Base-by-base conservation (phyloP, 2,888 invertebrate genomes). In the Hylaea fasciaria region DNA sequence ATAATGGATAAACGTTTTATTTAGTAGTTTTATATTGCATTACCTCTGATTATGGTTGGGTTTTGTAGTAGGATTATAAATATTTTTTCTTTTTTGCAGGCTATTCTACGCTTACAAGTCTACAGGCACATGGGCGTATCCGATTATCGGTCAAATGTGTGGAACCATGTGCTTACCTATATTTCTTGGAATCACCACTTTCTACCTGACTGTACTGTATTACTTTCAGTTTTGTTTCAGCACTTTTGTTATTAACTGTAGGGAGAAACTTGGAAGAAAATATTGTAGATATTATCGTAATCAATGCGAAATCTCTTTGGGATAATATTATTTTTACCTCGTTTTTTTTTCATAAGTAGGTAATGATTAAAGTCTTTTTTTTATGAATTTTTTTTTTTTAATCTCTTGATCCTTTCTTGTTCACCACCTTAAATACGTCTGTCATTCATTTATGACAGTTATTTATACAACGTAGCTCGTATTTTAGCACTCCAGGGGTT, bases 41-140 rank as follows among this genome's bases (percentile, higher is more conserved):
- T n/a, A n/a, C n/a, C n/a, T n/a, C n/a, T n/a, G n/a, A n/a, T n/a
- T n/a, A n/a, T n/a, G n/a, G n/a, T n/a, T n/a, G n/a, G n/a, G n/a
- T n/a, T n/a, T n/a, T n/a, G n/a, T n/a, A n/a, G n/a, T n/a, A n/a
- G n/a, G n/a, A n/a, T 0, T 40, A 13, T 40, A 28, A n/a, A 12
- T 39, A n/a, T 39, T 39, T n/a, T 39, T 39, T 35, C 2, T 11
- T 11, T 22, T 2, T 22, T 22, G 2, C 55, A 60, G 60, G n/a
- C 28, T 60, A 10, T 55, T 41, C 28, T 43, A 16, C 46, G 41
- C 37, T 0, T 39, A 60, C 17, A 67, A 41, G 12, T 41, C 37
- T 10, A 55, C 50, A 14, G 62, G 45, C 1, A 35, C 57, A 12
- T 62, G 60, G 60, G 28, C 50, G 4, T 60, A 60, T 14, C 60